These are phyloP conservation scores for Pseudococcus longispinus DNA, from an alignment of 2,888 invertebrate genomes.

Conservation along the genomic window DNA sequence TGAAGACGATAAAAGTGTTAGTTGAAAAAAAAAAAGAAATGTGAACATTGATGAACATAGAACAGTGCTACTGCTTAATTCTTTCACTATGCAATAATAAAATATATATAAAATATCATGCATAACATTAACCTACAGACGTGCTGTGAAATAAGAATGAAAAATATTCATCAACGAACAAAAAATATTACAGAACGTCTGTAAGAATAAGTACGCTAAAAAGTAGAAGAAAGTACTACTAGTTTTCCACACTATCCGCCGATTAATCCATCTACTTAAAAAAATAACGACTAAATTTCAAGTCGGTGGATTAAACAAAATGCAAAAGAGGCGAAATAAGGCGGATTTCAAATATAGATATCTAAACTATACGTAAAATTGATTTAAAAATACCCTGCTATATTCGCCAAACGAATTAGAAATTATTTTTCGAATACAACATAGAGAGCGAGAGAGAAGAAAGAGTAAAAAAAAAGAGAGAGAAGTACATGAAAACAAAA, in stretches of 20 bases:
- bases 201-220: neutral
- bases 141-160: slow-evolving; percentile 38
- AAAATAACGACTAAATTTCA: neutral
- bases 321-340: neutral
- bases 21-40: neutral
- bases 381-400: neutral
- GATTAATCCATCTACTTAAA: neutral
- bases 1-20: neutral
- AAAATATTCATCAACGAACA: neutral
- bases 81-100: slow-evolving; percentile 29
- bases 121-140: slow-evolving; percentile 27
- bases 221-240: slow-evolving; percentile 15
- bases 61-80: slow-evolving; percentile 8
- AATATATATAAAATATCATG: slow-evolving; percentile 12
- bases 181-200: slow-evolving; percentile 16
- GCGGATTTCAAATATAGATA: neutral
- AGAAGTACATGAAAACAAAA: neutral
- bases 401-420: neutral
- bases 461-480: neutral
- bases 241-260: neutral
- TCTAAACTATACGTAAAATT: neutral
- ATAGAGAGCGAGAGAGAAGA: neutral
- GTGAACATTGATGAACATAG: neutral
- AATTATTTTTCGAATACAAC: neutral
- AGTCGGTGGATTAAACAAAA: neutral